Conservation (phyloP, 2,797 vertebrate genomes). For the Oceanodroma leucorhoa region DNA sequence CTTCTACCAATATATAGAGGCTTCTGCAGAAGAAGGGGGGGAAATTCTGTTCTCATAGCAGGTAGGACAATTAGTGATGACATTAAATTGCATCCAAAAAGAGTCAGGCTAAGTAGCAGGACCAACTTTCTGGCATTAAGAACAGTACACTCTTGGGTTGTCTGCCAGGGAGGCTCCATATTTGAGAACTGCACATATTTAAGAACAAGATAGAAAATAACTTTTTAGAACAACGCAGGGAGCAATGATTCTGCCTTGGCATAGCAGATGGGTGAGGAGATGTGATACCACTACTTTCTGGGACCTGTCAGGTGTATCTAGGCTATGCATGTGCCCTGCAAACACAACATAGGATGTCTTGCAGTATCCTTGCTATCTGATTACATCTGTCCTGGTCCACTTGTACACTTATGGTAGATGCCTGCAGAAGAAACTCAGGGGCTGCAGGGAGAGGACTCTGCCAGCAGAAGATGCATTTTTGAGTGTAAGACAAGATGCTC, state of each 20-base stretch:
- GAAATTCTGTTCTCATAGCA: neutral
- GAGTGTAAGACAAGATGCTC: neutral
- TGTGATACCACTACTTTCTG: neutral
- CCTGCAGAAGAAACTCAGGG: neutral
- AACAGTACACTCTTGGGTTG: neutral
- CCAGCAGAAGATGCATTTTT: neutral
- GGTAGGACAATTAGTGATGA: neutral
- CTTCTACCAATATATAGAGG: neutral
- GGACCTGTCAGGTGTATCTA: neutral
- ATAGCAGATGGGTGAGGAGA: neutral
- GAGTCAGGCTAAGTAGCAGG: neutral
- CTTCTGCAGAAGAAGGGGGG: neutral
- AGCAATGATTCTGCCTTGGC: neutral
- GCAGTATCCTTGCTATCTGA: neutral
- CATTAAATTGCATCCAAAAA: neutral
- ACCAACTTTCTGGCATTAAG: neutral
- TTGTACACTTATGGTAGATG: accelerated
- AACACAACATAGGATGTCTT: neutral
- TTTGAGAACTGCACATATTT: neutral
- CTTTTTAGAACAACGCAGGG: neutral
- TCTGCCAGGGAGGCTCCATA: neutral
- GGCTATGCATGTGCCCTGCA: neutral
- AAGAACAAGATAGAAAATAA: neutral
- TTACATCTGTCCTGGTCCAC: neutral
- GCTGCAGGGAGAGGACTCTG: neutral